Percentiles rank a stretch among this genome's conserved stretches.
Conservation (phyloP, 2,797 vertebrate species). For the Babyrousa celebensis region DNA sequence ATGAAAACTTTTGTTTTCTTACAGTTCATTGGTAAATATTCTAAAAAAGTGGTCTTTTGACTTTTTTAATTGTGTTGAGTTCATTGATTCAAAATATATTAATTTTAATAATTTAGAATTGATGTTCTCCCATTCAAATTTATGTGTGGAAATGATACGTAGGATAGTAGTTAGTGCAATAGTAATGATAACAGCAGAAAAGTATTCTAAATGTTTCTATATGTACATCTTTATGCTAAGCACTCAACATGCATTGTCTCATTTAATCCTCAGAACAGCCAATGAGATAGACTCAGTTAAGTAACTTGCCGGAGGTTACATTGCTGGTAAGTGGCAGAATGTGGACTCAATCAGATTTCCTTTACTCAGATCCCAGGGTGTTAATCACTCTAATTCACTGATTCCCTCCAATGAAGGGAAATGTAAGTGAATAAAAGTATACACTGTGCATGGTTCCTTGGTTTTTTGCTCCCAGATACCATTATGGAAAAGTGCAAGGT, state of each 20-base stretch:
- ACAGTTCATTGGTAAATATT: neutral
- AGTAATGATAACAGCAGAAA: neutral
- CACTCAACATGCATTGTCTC: neutral
- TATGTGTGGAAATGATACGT: neutral
- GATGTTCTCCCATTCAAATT: neutral
- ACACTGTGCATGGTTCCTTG: neutral
- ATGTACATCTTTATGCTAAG: neutral
- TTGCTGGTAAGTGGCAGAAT: neutral
- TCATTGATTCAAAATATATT: neutral
- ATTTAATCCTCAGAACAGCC: neutral
- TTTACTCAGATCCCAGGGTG: neutral
- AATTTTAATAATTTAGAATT: neutral
- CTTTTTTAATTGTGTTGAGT: neutral
- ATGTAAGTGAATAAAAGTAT: neutral
- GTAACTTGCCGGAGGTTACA: neutral
- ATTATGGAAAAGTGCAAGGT: neutral
- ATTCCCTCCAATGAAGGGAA: neutral
- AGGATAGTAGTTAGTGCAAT: neutral
- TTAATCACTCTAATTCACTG: neutral
- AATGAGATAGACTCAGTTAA: neutral
- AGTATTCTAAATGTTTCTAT: neutral
- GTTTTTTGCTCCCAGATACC: neutral
- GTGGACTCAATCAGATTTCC: neutral
- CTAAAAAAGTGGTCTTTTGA: neutral
- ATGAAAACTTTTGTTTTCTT: neutral